Evolutionary conservation across 2,113 vertebrate species (phyloP).

Genomic region (Dissostichus mawsoni): DNA sequence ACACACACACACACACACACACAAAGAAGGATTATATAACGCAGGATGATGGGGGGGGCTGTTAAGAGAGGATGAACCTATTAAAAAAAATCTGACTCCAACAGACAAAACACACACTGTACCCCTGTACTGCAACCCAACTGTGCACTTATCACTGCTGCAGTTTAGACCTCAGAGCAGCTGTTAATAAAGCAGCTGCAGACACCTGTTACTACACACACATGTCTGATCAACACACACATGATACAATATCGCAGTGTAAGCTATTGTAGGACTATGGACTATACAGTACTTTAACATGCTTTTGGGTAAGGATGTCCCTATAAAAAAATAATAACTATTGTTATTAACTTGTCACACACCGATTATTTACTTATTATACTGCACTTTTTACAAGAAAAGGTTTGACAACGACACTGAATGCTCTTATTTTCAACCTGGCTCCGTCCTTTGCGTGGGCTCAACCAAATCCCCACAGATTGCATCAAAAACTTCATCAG

Average conservation of each 20-base stretch:
- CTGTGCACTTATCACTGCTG: conserved; percentile 13
- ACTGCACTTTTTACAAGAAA: no score
- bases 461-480: no score
- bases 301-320: no score
- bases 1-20: conserved; percentile 21
- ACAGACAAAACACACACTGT: conserved; percentile 33
- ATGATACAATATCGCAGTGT: not conserved
- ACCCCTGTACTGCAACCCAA: conserved; percentile 10
- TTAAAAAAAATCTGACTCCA: conserved; percentile 44
- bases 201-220: conserved; percentile 19
- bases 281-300: no score
- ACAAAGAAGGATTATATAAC: no score
- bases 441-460: no score
- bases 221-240: not conserved
- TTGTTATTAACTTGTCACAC: no score
- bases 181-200: conserved; percentile 1
- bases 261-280: not conserved
- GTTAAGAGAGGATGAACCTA: conserved; percentile 54
- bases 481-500: no score
- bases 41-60: not conserved
- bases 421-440: no score
- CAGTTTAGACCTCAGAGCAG: conserved; percentile 21
- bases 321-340: no score
- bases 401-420: no score
- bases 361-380: no score